Evolutionary conservation across 2,797 vertebrate genomes (phyloP).

Genomic region (Cuniculus paca): DNA sequence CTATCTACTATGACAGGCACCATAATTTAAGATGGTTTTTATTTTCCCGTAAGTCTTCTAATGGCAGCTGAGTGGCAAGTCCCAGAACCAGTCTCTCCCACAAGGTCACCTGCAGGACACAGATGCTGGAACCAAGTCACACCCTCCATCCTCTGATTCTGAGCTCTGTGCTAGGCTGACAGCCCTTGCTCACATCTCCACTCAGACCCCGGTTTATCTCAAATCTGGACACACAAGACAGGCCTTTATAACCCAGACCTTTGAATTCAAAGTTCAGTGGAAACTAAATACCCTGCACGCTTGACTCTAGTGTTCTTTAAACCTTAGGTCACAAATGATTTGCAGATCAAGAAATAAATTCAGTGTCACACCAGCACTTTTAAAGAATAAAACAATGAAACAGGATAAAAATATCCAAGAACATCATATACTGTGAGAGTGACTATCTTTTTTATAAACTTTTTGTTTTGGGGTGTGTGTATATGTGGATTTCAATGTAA

Average conservation of each 20-base stretch:
- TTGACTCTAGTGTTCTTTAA: neutral
- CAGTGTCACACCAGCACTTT: neutral
- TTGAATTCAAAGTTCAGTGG: neutral
- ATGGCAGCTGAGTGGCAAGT: neutral
- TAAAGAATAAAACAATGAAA: neutral
- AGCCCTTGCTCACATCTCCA: neutral
- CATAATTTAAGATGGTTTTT: neutral
- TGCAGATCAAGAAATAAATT: neutral
- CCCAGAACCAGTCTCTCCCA: neutral
- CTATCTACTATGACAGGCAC: too few relatives aligned
- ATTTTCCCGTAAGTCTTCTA: neutral
- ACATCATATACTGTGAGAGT: neutral
- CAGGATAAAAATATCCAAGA: neutral
- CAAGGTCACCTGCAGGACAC: accelerated
- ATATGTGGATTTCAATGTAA: neutral
- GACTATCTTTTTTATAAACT: neutral
- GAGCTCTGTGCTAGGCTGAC: neutral
- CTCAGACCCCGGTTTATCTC: neutral
- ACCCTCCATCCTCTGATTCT: neutral
- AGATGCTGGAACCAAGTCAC: too few relatives aligned
- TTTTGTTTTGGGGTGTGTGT: neutral
- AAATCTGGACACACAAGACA: neutral
- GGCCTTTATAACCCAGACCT: neutral
- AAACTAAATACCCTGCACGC: neutral
- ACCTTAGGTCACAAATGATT: neutral